Evolutionary conservation across 2,113 vertebrate genomes (phyloP).

Genomic region (Microcebus lehilahytsara): DNA sequence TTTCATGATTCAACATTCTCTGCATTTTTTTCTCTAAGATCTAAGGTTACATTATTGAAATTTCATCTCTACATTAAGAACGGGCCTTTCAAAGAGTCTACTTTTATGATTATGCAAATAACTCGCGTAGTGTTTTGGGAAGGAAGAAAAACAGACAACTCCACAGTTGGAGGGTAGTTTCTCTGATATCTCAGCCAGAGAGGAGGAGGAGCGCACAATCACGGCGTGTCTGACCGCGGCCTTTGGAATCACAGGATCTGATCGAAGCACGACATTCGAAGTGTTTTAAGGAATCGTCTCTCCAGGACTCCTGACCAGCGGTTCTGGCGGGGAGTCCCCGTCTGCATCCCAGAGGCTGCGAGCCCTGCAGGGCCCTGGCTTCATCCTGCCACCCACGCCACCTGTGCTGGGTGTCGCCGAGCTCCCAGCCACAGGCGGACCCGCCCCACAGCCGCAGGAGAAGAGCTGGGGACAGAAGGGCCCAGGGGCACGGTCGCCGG

Average conservation of each 20-base stretch:
- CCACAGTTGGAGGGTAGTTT: not conserved
- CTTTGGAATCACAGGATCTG: not conserved
- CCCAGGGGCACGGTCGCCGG: not conserved
- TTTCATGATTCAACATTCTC: not conserved
- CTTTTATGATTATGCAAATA: not conserved
- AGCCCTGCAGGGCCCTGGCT: not conserved
- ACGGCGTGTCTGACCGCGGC: not conserved
- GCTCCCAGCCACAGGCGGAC: not conserved
- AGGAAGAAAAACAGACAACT: not conserved
- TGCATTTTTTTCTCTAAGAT: not conserved
- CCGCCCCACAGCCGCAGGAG: no score
- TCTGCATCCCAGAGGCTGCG: not conserved
- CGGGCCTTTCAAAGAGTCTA: not conserved
- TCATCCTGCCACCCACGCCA: fast-evolving
- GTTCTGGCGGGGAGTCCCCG: not conserved
- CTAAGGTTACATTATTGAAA: not conserved
- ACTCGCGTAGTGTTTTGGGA: not conserved
- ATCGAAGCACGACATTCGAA: no score
- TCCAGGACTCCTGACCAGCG: not conserved
- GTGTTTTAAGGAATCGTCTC: not conserved
- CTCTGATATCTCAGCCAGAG: not conserved
- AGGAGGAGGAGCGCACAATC: not conserved
- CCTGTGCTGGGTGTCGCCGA: no score
- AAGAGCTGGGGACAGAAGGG: not conserved
- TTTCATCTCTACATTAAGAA: not conserved